Percentiles rank a stretch among this genome's conserved stretches.
phyloP scores from a whole-genome alignment of 2,888 invertebrate species.

The Leuctra nigra region DNA sequence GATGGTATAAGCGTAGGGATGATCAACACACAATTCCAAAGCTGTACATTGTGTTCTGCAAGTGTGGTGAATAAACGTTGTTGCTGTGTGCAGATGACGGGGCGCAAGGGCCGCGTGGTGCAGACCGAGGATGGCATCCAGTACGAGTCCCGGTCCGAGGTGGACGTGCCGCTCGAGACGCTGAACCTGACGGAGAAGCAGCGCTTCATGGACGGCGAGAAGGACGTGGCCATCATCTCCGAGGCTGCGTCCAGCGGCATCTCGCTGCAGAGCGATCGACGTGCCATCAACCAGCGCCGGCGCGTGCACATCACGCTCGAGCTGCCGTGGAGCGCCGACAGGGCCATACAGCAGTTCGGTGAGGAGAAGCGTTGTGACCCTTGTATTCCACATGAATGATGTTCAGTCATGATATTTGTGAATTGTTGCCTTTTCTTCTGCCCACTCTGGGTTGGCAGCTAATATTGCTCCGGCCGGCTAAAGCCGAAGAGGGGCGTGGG shows the following conservation, averaged over 20 bases:
- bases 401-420: neutral
- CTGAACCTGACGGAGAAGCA: slow-evolving; percentile 82
- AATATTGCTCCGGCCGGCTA: too few relatives aligned
- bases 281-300: slow-evolving; percentile 87
- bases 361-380: too few relatives aligned
- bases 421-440: neutral
- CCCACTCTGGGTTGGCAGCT: neutral
- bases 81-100: slow-evolving; percentile 92
- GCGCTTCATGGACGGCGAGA: slow-evolving; percentile 96
- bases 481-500: too few relatives aligned
- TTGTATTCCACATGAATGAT: neutral
- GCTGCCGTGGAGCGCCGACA: slow-evolving; percentile 98
- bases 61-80: too few relatives aligned
- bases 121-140: slow-evolving; percentile 91
- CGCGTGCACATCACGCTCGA: slow-evolving; percentile 98
- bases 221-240: slow-evolving; percentile 97
- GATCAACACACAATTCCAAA: too few relatives aligned
- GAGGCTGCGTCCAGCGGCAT: slow-evolving; percentile 99
- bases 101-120: slow-evolving; percentile 88
- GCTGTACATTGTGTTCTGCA: too few relatives aligned
- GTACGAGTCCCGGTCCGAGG: slow-evolving; percentile 91
- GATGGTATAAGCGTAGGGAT: too few relatives aligned
- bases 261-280: slow-evolving; percentile 90
- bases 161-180: slow-evolving; percentile 93
- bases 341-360: slow-evolving; percentile 99